phyloP scores from a whole-genome alignment of 2,888 invertebrate genomes.

The Oscheius sp. region DNA sequence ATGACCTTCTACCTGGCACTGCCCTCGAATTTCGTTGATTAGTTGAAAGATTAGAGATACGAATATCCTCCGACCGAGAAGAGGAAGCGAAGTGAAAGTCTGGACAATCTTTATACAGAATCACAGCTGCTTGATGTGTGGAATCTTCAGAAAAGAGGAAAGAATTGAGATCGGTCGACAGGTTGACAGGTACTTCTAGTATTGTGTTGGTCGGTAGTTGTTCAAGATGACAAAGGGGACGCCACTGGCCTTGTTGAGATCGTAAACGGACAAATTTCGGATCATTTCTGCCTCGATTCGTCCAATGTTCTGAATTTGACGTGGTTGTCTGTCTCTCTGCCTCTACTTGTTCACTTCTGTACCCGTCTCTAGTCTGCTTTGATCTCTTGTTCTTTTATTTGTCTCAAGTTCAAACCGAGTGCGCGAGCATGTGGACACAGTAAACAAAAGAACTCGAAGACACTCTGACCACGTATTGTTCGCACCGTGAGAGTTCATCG shows the following conservation, averaged over 20 bases:
- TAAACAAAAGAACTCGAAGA: too few relatives aligned
- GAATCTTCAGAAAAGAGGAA: too few relatives aligned
- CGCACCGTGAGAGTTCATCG: too few relatives aligned
- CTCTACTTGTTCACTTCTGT: too few relatives aligned
- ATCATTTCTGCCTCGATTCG: conserved; percentile 57
- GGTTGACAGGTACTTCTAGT: conserved; percentile 12
- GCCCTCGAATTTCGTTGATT: too few relatives aligned
- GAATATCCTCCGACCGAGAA: too few relatives aligned
- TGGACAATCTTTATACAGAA: background rate
- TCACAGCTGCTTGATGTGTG: conserved; percentile 1
- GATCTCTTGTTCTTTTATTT: background rate
- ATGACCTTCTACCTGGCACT: too few relatives aligned
- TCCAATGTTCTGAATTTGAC: conserved; percentile 52
- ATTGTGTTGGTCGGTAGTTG: conserved; percentile 6
- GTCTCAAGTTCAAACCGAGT: background rate
- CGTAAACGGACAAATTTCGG: conserved; percentile 50
- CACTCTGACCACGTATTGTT: too few relatives aligned
- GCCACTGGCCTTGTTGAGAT: conserved; percentile 51
- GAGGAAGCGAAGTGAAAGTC: background rate
- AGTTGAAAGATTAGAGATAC: too few relatives aligned
- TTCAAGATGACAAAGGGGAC: conserved; percentile 54
- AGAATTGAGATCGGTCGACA: background rate
- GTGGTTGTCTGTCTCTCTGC: too few relatives aligned
- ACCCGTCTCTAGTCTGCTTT: too few relatives aligned
- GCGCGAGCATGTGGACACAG: too few relatives aligned